Evolutionary conservation across 2,797 vertebrate genomes (phyloP).

Genomic region (Erethizon dorsatum): DNA sequence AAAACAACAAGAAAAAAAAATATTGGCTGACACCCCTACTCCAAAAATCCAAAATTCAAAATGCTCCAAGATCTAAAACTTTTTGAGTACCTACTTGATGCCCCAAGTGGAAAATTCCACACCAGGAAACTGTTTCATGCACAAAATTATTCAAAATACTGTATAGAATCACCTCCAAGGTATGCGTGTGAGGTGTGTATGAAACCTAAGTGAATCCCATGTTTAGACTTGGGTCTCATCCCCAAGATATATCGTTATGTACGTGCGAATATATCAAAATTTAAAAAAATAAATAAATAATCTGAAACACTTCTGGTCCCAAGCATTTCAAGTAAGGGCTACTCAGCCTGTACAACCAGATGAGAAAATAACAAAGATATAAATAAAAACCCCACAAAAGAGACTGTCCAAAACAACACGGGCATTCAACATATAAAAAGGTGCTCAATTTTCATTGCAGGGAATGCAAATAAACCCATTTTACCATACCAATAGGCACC

Average conservation of each 20-base stretch:
- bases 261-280: neutral
- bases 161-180: neutral
- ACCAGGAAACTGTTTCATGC: neutral
- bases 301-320: neutral
- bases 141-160: neutral
- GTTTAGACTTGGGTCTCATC: neutral
- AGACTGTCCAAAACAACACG: neutral
- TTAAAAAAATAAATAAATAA: neutral
- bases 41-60: neutral
- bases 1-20: neutral
- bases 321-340: neutral
- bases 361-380: neutral
- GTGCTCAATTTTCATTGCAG: neutral
- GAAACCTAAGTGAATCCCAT: neutral
- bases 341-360: neutral
- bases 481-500: neutral
- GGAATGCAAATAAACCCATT: neutral
- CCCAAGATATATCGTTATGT: neutral
- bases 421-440: neutral
- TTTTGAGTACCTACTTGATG: neutral
- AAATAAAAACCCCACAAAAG: neutral
- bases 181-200: neutral
- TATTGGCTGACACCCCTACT: neutral
- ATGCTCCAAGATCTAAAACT: neutral
- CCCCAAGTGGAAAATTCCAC: neutral